Evolutionary conservation across 2,888 invertebrate genomes (phyloP).

Genomic region (Conistra vaccinii): DNA sequence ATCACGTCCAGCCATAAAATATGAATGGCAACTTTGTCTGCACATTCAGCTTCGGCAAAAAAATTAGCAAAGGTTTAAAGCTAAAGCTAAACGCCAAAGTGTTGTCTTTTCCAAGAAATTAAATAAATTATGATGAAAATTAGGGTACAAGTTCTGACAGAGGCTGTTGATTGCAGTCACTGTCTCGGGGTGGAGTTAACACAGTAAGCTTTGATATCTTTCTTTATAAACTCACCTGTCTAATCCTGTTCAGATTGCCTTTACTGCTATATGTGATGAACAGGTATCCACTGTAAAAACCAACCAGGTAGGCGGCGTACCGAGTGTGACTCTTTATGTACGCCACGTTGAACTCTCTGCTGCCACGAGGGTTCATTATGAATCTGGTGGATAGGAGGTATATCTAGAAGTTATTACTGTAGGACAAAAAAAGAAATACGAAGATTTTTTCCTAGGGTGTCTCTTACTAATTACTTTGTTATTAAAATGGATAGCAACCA

Average conservation of each 20-base stretch:
- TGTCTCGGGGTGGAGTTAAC: background rate
- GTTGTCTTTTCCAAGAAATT: background rate
- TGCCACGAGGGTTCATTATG: conserved; percentile 86
- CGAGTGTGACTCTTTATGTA: conserved; percentile 92
- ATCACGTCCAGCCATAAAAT: background rate
- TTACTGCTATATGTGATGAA: conserved; percentile 71
- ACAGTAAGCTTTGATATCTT: background rate
- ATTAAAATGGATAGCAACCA: background rate
- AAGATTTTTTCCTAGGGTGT: background rate
- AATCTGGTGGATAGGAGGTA: conserved; percentile 78
- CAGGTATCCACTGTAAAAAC: conserved; percentile 89
- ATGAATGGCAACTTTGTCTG: background rate
- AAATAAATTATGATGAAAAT: background rate
- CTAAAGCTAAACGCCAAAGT: background rate
- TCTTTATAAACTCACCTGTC: conserved; percentile 69
- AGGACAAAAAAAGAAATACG: background rate
- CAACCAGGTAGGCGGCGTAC: conserved; percentile 90
- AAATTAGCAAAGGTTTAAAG: background rate
- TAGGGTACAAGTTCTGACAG: background rate
- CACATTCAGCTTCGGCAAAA: background rate
- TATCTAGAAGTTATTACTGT: background rate
- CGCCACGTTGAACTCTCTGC: conserved; percentile 88
- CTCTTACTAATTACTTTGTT: background rate
- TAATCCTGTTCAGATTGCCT: conserved; percentile 71
- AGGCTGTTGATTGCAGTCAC: background rate